phyloP scores from a whole-genome alignment of 2,797 vertebrate genomes.

The Alcedo atthis region DNA sequence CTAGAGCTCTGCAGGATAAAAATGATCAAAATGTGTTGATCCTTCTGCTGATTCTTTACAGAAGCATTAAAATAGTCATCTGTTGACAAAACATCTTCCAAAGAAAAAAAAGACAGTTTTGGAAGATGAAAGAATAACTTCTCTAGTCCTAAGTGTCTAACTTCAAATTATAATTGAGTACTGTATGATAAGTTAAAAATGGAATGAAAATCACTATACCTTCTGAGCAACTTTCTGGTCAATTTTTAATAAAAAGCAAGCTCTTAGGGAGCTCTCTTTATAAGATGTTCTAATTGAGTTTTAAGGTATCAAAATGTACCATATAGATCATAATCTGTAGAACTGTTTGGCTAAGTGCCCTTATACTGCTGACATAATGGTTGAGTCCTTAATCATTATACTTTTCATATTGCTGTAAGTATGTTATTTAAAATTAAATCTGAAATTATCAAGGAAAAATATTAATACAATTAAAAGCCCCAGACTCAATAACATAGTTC shows the following conservation, averaged over 20 bases:
- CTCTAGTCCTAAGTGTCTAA: neutral
- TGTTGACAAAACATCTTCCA: neutral
- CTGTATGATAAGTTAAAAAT: too few species aligned
- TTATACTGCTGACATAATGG: too few species aligned
- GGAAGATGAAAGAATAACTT: neutral
- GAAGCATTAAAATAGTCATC: neutral
- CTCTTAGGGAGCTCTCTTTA: too few species aligned
- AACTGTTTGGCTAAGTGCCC: too few species aligned
- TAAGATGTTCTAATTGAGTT: too few species aligned
- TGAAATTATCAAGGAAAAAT: neutral
- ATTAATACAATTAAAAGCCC: neutral
- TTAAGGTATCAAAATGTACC: too few species aligned
- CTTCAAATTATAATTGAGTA: neutral
- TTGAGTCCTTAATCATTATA: too few species aligned
- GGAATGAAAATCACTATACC: too few species aligned
- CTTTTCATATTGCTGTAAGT: too few species aligned
- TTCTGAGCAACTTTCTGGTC: too few species aligned
- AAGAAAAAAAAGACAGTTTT: neutral
- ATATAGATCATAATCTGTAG: too few species aligned
- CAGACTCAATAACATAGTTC: neutral
- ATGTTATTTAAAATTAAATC: neutral
- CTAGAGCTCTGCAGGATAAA: neutral
- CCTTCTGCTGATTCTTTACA: neutral
- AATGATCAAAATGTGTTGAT: neutral
- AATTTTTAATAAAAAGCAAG: too few species aligned